Evolutionary conservation across 2,797 vertebrate genomes (phyloP).

Genomic region (Coranthus polyacanthus): DNA sequence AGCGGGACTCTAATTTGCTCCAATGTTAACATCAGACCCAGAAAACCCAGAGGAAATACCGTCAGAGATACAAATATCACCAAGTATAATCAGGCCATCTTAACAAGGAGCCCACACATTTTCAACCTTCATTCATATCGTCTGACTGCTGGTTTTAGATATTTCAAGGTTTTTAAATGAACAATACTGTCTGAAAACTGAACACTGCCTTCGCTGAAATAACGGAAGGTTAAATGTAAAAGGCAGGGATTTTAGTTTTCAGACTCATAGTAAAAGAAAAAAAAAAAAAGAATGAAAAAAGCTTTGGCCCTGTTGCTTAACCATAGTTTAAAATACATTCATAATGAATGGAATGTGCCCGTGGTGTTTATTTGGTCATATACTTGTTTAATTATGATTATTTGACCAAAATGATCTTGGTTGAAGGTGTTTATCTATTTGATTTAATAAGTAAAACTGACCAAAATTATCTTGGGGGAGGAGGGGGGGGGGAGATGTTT

Average conservation of each 20-base stretch:
- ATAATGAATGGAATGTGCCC: slow-evolving; percentile 1
- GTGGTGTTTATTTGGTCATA: neutral
- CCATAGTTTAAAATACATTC: neutral
- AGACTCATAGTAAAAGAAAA: neutral
- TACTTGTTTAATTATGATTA: neutral
- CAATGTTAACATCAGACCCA: slow-evolving; percentile 46
- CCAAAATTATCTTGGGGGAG: too few relatives aligned
- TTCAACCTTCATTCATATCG: neutral
- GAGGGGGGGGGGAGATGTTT: too few relatives aligned
- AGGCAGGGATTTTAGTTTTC: neutral
- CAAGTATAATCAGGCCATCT: slow-evolving; percentile 22
- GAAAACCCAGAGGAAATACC: slow-evolving; percentile 32
- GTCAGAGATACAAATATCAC: slow-evolving; percentile 34
- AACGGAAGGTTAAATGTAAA: neutral
- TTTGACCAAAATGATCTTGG: neutral
- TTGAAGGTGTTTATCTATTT: neutral
- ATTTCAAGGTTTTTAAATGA: neutral
- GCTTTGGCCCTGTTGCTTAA: neutral
- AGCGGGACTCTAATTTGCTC: slow-evolving; percentile 45
- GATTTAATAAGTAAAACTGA: neutral
- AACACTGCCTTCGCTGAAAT: neutral
- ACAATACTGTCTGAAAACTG: rapidly evolving
- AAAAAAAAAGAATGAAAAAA: too few relatives aligned
- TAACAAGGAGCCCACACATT: neutral
- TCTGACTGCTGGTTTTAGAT: neutral